A percentile compares a stretch with the other conserved stretches of the same genome.
Evolutionary conservation across 2,888 invertebrate species (phyloP).

Genomic region (Lycaena phlaeas): DNA sequence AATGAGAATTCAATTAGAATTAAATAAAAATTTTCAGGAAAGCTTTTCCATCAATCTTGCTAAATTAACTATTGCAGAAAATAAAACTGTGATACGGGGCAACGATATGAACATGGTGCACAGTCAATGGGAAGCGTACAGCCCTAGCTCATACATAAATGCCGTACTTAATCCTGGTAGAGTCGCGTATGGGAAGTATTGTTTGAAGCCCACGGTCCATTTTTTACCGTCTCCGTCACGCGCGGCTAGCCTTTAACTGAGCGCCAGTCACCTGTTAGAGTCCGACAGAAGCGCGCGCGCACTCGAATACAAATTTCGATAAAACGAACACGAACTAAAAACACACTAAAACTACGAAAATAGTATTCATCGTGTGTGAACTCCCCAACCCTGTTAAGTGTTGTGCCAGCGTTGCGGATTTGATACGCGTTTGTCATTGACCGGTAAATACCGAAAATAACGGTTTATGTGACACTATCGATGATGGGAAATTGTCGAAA

Average conservation of each 20-base stretch:
- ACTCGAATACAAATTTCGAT: slow-evolving; percentile 26
- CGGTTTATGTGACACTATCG: slow-evolving; percentile 11
- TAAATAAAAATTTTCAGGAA: no score
- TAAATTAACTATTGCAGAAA: no score
- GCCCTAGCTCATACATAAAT: no score
- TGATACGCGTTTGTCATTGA: slow-evolving; percentile 37
- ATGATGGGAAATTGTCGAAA: slow-evolving; percentile 14
- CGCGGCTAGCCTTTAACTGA: slow-evolving; percentile 31
- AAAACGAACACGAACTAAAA: slow-evolving; percentile 39
- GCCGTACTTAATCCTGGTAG: no score
- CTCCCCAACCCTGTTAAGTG: slow-evolving; percentile 28
- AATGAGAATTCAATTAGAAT: no score
- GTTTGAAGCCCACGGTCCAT: slow-evolving; percentile 42
- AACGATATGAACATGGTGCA: no score
- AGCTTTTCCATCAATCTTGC: no score
- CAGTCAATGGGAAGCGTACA: no score
- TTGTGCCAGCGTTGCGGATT: slow-evolving; percentile 33
- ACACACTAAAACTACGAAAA: slow-evolving; percentile 38
- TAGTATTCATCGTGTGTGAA: slow-evolving; percentile 33
- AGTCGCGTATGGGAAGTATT: slow-evolving; percentile 17
- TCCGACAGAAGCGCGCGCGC: slow-evolving; percentile 53
- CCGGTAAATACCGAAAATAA: slow-evolving; percentile 44
- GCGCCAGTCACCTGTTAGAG: slow-evolving; percentile 63
- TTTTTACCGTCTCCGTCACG: slow-evolving; percentile 37
- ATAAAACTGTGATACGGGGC: no score